These are phyloP conservation scores for Hystrix cristata DNA, from an alignment of 2,113 vertebrate species.

Conservation along the genomic window DNA sequence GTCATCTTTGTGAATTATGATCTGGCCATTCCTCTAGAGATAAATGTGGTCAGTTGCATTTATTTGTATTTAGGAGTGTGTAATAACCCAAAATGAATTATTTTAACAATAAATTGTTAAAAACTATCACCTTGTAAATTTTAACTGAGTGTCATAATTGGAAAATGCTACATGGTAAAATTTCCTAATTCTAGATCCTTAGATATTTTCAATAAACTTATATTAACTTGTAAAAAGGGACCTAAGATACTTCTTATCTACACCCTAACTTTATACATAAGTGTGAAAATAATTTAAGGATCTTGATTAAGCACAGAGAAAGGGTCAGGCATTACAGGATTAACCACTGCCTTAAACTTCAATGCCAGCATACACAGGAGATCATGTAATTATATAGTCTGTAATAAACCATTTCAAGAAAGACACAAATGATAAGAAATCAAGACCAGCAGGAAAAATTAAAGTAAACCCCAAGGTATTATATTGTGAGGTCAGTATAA, in stretches of 20 bases:
- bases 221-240: background rate
- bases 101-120: constrained; percentile 50
- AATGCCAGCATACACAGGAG: background rate
- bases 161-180: constrained; percentile 57
- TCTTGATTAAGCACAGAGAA: constrained; percentile 1
- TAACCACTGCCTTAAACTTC: constrained; percentile 15
- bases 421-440: background rate
- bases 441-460: background rate
- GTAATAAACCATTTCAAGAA: constrained; percentile 30
- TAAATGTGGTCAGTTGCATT: background rate
- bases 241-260: background rate
- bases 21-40: background rate
- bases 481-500: background rate
- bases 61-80: constrained; percentile 17
- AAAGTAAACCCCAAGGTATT: background rate
- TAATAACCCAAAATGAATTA: constrained; percentile 7
- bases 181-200: background rate
- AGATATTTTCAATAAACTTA: constrained; percentile 46
- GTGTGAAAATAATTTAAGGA: constrained; percentile 51
- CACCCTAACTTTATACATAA: constrained; percentile 40
- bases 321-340: background rate
- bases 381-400: background rate
- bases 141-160: constrained; percentile 59
- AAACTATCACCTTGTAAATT: background rate
- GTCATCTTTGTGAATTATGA: constrained; percentile 5